Conservation (phyloP, 2,113 vertebrate genomes). For the Dromiciops gliroides region DNA sequence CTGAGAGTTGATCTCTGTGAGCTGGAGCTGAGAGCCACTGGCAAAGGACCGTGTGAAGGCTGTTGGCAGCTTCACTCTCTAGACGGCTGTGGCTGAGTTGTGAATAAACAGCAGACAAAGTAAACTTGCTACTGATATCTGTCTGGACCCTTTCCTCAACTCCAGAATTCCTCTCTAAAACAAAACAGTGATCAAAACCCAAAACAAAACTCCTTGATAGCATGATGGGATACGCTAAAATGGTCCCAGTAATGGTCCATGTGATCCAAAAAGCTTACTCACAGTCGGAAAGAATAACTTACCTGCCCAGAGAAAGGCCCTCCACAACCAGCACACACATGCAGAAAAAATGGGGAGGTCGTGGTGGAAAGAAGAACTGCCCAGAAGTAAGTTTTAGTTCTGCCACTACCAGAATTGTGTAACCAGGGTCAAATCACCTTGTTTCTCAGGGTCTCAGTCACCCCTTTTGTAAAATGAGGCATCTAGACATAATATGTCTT, state of each 20-base stretch:
- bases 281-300: background rate
- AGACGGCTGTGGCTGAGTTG: background rate
- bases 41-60: background rate
- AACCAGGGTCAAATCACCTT: background rate
- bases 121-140: background rate
- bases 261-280: background rate
- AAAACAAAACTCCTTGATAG: background rate
- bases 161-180: background rate
- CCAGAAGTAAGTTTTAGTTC: background rate
- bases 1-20: background rate
- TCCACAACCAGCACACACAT: background rate
- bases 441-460: background rate
- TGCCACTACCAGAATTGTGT: background rate
- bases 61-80: background rate
- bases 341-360: background rate
- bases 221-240: too few species aligned
- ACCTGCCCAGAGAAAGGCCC: background rate
- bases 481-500: background rate
- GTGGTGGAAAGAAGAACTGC: background rate
- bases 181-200: background rate
- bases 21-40: background rate
- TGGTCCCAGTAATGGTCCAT: background rate
- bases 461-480: background rate
- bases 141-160: background rate
- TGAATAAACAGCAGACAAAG: background rate